Evolutionary conservation across 1,140 invertebrate genomes (phyloP), one percentile per base, ranked within the genome.

Genomic region (Calliphora vicina): DNA sequence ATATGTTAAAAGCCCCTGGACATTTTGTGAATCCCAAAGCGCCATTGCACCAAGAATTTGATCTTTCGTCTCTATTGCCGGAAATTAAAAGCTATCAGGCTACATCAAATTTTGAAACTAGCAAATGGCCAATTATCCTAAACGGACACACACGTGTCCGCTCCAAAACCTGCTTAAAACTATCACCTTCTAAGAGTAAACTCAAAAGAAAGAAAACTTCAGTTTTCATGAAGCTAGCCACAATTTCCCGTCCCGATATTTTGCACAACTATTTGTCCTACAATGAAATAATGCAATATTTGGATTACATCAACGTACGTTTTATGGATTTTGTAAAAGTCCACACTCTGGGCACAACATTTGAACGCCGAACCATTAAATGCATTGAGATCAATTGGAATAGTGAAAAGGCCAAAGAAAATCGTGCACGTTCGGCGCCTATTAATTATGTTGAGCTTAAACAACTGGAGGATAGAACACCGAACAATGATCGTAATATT

Each of bases 351-450:
- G 94, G 94, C 1, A 87, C 89, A 9, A 91, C 92, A 26, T 92
- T 89, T 85, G 92, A 94, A 91, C 90, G 90, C 8, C 90, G 93
- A 1, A 89, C 92, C 29, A 90, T 94, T 76, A 90, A 91, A 25
- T 91, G 90, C 0, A 84, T 94, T 2, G 92, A 92, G 85, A 92
- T 94, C 82, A 74, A 91, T 87, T 83, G 91, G 92, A 82, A 86
- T 71, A 82, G 72, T 17, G 81, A 72, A 45, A 35, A 76, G 15
- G 27, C 35, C 13, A 82, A 84, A 61, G 74, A 83, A 27, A 81
- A 61, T 71, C 78, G 80, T 81, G 6, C 67, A 1, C 27, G 80
- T 23, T 67, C 57, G 0, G 23, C 74, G 0, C 27, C 57, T 13
- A 10, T 15, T 4, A 9, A 45, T 8, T 1, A 23, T 23, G 4